A percentile compares a stretch with the other conserved stretches of the same genome.
phyloP scores from a whole-genome alignment of 2,113 vertebrate genomes.

The Gasterosteus nipponicus region DNA sequence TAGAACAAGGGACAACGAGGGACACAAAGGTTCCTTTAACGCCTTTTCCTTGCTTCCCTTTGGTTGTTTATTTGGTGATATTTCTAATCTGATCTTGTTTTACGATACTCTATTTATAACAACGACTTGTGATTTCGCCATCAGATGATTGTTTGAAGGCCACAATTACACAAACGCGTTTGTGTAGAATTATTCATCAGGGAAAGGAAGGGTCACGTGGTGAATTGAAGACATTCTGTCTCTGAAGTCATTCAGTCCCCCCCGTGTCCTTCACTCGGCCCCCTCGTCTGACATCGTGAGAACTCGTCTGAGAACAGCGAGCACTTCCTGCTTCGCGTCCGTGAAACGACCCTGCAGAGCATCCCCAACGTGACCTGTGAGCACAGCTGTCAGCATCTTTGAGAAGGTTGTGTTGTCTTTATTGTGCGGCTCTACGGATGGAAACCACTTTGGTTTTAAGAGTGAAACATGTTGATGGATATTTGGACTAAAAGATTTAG shows the following conservation, averaged over 20 bases:
- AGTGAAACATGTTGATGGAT: background rate
- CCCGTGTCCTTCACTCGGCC: background rate
- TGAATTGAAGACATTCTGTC: background rate
- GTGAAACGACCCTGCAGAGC: background rate
- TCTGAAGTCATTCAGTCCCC: background rate
- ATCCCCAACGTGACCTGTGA: slow-evolving; percentile 1
- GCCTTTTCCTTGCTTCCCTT: background rate
- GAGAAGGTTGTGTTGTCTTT: background rate
- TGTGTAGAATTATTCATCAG: background rate
- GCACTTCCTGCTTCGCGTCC: slow-evolving; percentile 39
- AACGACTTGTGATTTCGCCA: background rate
- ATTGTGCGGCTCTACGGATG: background rate
- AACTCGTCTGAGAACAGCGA: background rate
- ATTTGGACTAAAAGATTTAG: background rate
- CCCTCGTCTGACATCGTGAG: background rate
- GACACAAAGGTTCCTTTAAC: background rate
- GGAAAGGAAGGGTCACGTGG: background rate
- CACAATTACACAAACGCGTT: background rate
- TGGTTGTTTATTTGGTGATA: background rate
- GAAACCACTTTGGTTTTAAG: background rate
- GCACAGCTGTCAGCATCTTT: background rate
- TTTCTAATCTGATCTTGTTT: background rate
- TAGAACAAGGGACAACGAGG: background rate
- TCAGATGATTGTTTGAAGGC: background rate
- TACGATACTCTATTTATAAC: background rate